Percentiles rank a stretch among this genome's conserved stretches.
These are phyloP conservation scores for Xestoiulus laeticollis DNA, from an alignment of 2,888 invertebrate species.

Conservation along the genomic window DNA sequence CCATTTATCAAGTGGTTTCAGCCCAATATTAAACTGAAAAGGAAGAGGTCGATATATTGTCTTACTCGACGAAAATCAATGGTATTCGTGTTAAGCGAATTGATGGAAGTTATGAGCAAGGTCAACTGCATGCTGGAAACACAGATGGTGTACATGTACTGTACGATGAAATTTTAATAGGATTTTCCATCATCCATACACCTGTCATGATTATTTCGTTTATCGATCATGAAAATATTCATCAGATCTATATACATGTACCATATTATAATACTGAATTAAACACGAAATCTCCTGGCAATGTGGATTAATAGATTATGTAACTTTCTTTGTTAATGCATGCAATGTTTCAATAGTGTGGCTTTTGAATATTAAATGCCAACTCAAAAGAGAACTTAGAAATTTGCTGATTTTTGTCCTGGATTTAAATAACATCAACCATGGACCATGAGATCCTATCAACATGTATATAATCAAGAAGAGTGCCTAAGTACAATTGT, in stretches of 20 bases:
- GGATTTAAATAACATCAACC: too few species aligned
- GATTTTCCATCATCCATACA: background rate
- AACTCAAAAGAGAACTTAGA: too few species aligned
- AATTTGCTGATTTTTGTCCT: too few species aligned
- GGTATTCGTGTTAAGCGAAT: background rate
- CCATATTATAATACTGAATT: background rate
- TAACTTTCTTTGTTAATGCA: too few species aligned
- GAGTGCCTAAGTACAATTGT: too few species aligned
- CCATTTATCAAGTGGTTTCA: conserved; percentile 1
- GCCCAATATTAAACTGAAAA: background rate
- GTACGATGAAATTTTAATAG: background rate
- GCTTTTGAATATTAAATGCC: too few species aligned
- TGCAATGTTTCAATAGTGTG: too few species aligned
- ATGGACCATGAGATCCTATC: too few species aligned
- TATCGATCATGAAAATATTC: conserved; percentile 22
- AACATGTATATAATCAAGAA: too few species aligned
- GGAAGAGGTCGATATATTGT: background rate
- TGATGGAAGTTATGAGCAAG: background rate
- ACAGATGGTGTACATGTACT: background rate
- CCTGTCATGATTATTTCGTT: background rate
- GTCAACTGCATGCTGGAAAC: background rate
- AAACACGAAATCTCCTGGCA: too few species aligned
- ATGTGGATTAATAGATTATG: too few species aligned
- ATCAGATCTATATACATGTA: background rate
- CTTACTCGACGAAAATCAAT: background rate